Percentiles rank a stretch among this genome's conserved stretches.
Evolutionary conservation across 2,113 vertebrate genomes (phyloP).

Genomic region (Pardalotus punctatus): DNA sequence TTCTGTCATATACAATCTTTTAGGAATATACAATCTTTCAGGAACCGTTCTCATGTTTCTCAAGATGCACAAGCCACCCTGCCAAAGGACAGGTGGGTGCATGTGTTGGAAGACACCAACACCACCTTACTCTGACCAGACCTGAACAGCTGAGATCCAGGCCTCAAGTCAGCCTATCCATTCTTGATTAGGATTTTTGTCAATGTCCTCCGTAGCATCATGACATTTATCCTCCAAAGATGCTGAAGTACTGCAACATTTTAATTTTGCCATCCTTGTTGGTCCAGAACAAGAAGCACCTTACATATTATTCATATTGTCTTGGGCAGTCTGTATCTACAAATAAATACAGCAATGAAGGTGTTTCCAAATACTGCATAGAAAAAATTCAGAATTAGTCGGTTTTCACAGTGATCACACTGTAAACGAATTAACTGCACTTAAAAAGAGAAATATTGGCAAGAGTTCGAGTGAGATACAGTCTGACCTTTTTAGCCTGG

Average conservation of each 20-base stretch:
- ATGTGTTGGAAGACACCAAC: background rate
- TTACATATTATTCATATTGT: background rate
- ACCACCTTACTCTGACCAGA: background rate
- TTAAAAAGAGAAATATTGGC: background rate
- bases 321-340: background rate
- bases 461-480: background rate
- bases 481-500: constrained; percentile 45
- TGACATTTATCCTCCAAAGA: background rate
- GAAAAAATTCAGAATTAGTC: background rate
- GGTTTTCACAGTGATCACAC: constrained; percentile 8
- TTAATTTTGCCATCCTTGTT: background rate
- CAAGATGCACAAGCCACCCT: background rate
- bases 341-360: background rate
- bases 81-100: background rate
- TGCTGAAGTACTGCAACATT: background rate
- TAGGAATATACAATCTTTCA: background rate
- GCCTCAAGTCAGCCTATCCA: background rate
- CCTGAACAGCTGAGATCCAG: background rate
- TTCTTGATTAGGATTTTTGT: background rate
- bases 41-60: background rate
- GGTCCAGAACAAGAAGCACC: background rate
- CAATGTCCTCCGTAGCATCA: background rate
- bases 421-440: constrained; percentile 16
- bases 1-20: background rate
- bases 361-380: background rate